These are phyloP conservation scores for Drosophila nigromelanica DNA, from an alignment of 1,140 invertebrate genomes.

Conservation along the genomic window DNA sequence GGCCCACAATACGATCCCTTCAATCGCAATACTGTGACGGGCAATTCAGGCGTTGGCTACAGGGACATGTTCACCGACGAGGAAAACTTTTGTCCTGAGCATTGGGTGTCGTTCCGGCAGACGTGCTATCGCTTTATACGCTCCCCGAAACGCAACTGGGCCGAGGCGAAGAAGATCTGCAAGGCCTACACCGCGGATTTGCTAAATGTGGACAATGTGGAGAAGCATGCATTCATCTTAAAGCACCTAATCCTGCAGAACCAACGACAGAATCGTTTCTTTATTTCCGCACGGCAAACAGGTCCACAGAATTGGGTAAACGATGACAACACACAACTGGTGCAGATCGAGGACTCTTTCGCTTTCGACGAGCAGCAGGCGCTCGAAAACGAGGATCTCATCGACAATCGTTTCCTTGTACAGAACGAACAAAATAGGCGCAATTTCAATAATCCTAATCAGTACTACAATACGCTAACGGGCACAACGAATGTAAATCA, in stretches of 20 bases:
- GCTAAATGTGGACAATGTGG: constrained; percentile 90
- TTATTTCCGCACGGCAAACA: constrained; percentile 90
- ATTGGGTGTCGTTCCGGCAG: constrained; percentile 91
- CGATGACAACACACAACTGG: constrained; percentile 91
- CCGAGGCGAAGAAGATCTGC: constrained; percentile 92
- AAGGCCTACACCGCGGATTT: constrained; percentile 92
- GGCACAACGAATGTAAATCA: constrained; percentile 58
- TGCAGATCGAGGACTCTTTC: constrained; percentile 93
- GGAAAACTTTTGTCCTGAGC: constrained; percentile 88
- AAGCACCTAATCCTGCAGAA: constrained; percentile 91
- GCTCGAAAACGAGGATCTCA: constrained; percentile 74
- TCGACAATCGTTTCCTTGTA: constrained; percentile 78
- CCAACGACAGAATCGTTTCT: constrained; percentile 94
- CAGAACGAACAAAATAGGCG: constrained; percentile 58
- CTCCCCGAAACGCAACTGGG: constrained; percentile 90
- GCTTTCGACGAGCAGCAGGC: constrained; percentile 85
- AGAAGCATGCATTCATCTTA: constrained; percentile 94
- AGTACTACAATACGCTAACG: constrained; percentile 84
- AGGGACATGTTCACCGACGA: constrained; percentile 70
- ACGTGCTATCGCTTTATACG: constrained; percentile 95
- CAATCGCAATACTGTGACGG: constrained; percentile 57
- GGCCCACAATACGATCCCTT: constrained; percentile 73
- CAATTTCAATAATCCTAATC: constrained; percentile 71
- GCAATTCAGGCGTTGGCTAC: constrained; percentile 41
- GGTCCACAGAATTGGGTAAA: constrained; percentile 92